Conservation (phyloP, 30 jellyfish, hydroid and myxozoan species). For the Haliclystus octoradiatus region DNA sequence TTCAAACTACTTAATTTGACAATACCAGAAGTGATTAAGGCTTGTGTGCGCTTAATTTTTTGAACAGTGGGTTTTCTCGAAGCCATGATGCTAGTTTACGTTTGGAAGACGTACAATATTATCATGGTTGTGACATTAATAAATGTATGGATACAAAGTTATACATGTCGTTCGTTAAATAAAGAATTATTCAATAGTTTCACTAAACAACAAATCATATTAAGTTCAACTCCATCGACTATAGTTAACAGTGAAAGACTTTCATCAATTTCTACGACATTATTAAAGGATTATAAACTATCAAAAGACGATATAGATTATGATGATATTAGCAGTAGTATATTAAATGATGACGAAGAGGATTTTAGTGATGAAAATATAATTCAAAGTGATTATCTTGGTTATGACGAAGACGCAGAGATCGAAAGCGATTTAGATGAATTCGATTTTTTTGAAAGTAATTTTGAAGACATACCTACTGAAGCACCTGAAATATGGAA, state of each 20-base stretch:
- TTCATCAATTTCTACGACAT: too few relatives aligned
- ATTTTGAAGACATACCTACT: background rate
- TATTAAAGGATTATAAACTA: background rate
- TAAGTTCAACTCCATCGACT: too few relatives aligned
- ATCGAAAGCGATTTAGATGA: background rate
- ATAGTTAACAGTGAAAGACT: too few relatives aligned
- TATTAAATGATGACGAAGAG: background rate
- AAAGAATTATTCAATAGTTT: too few relatives aligned
- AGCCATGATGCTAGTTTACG: slow-evolving; percentile 2
- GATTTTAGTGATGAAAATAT: background rate
- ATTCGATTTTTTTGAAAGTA: background rate
- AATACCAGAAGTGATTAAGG: slow-evolving; percentile 1
- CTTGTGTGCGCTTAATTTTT: background rate
- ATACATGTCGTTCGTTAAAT: background rate
- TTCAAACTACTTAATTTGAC: background rate
- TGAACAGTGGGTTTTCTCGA: background rate
- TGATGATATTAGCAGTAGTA: background rate
- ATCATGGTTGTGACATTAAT: background rate
- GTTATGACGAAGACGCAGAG: background rate
- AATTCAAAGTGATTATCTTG: background rate
- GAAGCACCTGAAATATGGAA: background rate
- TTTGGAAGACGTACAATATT: background rate
- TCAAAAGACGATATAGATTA: background rate
- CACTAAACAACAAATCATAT: too few relatives aligned
- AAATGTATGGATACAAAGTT: background rate